phyloP scores from a whole-genome alignment of 2,888 invertebrate genomes.

The Maniola hyperantus region DNA sequence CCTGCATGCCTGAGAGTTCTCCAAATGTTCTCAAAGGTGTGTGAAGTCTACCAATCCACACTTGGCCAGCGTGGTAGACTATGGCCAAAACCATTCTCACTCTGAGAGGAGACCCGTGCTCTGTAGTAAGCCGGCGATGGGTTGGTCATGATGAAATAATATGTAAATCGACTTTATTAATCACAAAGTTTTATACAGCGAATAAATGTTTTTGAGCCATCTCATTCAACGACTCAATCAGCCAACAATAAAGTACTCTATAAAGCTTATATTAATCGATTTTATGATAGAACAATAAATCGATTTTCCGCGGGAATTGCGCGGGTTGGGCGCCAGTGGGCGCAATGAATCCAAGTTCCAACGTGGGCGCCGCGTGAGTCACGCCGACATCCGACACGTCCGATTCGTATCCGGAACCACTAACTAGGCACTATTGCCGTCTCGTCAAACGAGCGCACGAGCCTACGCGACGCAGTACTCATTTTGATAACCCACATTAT shows the following conservation, averaged over 20 bases:
- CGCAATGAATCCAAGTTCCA: conserved; percentile 49
- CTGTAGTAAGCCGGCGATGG: too few relatives aligned
- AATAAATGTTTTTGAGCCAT: conserved; percentile 8
- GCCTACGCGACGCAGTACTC: conserved; percentile 63
- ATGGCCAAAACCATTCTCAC: too few relatives aligned
- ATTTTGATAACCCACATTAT: conserved; percentile 59
- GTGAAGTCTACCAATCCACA: too few relatives aligned
- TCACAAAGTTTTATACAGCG: conserved; percentile 13
- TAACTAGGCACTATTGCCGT: conserved; percentile 74
- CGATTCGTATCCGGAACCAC: conserved; percentile 82
- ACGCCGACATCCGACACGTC: conserved; percentile 83
- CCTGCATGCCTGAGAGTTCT: too few relatives aligned
- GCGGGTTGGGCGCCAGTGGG: conserved; percentile 52
- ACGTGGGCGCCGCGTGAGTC: conserved; percentile 78
- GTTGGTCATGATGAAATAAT: too few relatives aligned
- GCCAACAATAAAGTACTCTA: conserved; percentile 22
- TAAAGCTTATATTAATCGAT: conserved; percentile 32
- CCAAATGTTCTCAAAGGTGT: too few relatives aligned
- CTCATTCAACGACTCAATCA: conserved; percentile 16
- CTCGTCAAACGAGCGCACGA: conserved; percentile 62
- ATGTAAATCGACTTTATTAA: conserved; percentile 9
- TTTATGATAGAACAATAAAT: conserved; percentile 38
- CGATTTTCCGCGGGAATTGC: conserved; percentile 40
- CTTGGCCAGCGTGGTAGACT: too few relatives aligned
- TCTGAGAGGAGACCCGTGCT: too few relatives aligned